These are phyloP conservation scores for Eulemur rubriventer DNA, from an alignment of 2,797 vertebrate genomes.

Conservation along the genomic window DNA sequence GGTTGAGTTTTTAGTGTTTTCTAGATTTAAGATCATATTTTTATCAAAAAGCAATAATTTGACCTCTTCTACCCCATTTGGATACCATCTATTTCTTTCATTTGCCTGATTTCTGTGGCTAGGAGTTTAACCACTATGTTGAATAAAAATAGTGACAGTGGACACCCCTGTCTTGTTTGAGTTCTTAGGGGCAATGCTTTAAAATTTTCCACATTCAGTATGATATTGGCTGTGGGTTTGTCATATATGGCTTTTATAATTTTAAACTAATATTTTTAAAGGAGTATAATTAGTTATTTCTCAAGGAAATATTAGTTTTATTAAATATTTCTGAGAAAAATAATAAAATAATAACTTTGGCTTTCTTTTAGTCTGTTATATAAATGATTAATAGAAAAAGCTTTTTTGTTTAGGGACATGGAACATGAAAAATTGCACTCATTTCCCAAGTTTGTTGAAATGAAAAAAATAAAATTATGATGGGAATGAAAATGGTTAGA, in stretches of 20 bases:
- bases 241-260: no score
- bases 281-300: background rate
- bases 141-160: background rate
- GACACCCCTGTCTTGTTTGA: background rate
- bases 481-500: background rate
- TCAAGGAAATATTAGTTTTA: background rate
- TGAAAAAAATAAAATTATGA: background rate
- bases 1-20: background rate
- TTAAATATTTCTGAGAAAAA: background rate
- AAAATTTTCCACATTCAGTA: background rate
- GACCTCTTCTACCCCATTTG: background rate
- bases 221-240: no score
- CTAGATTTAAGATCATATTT: background rate
- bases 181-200: background rate
- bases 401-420: rapidly evolving
- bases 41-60: background rate
- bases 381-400: background rate
- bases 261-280: background rate
- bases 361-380: background rate
- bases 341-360: background rate
- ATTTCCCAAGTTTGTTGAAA: background rate
- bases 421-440: background rate
- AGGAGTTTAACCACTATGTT: background rate
- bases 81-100: background rate
- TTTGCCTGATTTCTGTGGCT: background rate